Evolutionary conservation across 2,888 invertebrate species (phyloP).

Genomic region (Tipula vernalis): DNA sequence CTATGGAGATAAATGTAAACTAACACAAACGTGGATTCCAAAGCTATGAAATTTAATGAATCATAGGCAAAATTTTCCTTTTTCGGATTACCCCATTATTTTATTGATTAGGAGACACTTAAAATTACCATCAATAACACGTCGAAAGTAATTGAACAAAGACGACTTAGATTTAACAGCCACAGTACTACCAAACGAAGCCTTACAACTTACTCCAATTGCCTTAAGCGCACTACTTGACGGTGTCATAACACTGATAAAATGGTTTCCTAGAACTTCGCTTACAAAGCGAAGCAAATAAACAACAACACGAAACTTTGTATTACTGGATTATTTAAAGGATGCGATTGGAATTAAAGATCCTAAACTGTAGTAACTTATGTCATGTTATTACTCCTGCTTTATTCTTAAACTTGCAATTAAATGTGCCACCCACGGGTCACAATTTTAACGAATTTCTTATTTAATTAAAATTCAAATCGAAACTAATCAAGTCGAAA

Average conservation of each 20-base stretch:
- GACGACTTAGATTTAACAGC: too few species aligned
- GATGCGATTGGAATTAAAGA: conserved; percentile 37
- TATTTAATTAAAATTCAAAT: too few species aligned
- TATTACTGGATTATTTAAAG: conserved; percentile 50
- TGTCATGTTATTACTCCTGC: conserved; percentile 14
- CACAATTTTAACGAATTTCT: too few species aligned
- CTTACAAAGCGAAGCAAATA: conserved; percentile 35
- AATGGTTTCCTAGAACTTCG: conserved; percentile 35
- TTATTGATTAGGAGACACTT: conserved; percentile 50
- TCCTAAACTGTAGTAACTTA: conserved; percentile 43
- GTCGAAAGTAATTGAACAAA: too few species aligned
- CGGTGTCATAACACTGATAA: conserved; percentile 19
- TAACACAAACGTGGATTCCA: conserved; percentile 96
- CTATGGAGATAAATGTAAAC: conserved; percentile 63
- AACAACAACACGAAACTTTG: conserved; percentile 50
- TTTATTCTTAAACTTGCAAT: too few species aligned
- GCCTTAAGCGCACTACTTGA: conserved; percentile 22
- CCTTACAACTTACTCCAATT: conserved; percentile 28
- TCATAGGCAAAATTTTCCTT: conserved; percentile 79
- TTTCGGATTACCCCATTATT: conserved; percentile 54
- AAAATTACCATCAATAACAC: too few species aligned
- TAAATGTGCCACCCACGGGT: too few species aligned
- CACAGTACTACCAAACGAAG: conserved; percentile 26
- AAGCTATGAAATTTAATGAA: conserved; percentile 55
- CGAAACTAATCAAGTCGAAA: too few species aligned